Percentiles rank a stretch among this genome's conserved stretches.
These are phyloP conservation scores for Cheirogaleus major DNA, from an alignment of 2,797 vertebrate species.

Conservation along the genomic window DNA sequence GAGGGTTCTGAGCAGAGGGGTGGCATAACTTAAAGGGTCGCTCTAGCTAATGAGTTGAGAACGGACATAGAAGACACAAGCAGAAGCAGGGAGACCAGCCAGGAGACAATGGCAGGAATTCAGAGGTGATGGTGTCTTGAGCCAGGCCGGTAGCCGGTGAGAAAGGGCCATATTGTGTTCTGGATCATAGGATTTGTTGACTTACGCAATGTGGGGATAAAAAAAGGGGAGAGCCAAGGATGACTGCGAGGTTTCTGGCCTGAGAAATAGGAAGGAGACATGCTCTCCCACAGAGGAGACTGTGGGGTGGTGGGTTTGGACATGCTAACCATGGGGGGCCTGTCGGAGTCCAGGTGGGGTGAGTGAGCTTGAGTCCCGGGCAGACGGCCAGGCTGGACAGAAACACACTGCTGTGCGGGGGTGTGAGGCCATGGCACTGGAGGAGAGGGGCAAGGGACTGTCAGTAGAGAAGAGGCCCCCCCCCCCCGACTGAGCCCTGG, in stretches of 20 bases:
- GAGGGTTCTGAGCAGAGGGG: neutral
- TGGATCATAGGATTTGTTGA: neutral
- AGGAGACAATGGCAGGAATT: neutral
- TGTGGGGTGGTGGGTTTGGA: neutral
- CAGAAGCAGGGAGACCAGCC: neutral
- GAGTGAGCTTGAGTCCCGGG: neutral
- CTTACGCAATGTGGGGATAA: neutral
- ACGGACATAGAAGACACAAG: neutral
- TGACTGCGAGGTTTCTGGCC: neutral
- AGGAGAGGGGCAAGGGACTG: neutral
- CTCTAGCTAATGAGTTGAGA: neutral
- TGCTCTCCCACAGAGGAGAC: neutral
- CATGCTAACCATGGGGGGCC: neutral
- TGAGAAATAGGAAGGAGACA: neutral
- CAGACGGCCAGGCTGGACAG: neutral
- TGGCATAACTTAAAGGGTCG: neutral
- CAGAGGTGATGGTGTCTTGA: neutral
- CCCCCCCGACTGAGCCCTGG: neutral
- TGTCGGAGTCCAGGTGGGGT: neutral
- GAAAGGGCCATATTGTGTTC: neutral
- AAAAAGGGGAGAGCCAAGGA: neutral
- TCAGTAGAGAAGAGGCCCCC: neutral
- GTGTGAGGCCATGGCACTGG: too few species aligned
- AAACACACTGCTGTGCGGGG: fast-evolving
- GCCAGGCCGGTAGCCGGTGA: neutral